These are phyloP conservation scores for Synergus itoensis DNA, from an alignment of 2,888 invertebrate species.

Conservation along the genomic window DNA sequence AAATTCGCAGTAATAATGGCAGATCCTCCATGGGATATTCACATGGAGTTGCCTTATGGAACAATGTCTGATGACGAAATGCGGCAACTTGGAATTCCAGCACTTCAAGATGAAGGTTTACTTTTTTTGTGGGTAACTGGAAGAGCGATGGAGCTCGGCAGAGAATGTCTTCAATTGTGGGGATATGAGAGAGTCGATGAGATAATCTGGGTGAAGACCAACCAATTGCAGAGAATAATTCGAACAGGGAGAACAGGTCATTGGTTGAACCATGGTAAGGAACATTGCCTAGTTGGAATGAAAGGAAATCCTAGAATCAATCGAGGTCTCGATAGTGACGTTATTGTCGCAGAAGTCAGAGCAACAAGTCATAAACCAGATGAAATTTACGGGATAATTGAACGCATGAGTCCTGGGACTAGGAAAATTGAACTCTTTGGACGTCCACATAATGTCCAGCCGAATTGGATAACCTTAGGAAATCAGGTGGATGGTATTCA, in stretches of 20 bases:
- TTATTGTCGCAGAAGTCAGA: constrained; percentile 98
- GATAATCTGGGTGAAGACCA: constrained; percentile 99
- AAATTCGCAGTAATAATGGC: constrained; percentile 99
- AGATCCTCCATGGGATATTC: constrained; percentile 99
- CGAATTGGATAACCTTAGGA: constrained; percentile 98
- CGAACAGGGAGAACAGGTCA: constrained; percentile 98
- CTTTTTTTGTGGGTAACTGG: constrained; percentile 99
- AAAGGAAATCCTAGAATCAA: constrained; percentile 96
- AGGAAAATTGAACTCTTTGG: constrained; percentile 98
- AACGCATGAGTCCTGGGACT: constrained; percentile 96
- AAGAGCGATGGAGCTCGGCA: constrained; percentile 96
- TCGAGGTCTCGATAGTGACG: constrained; percentile 97
- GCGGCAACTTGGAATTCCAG: constrained; percentile 95
- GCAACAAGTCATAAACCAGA: constrained; percentile 99
- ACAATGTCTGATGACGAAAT: constrained; percentile 99
- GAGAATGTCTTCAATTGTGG: constrained; percentile 97
- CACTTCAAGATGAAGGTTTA: constrained; percentile 96
- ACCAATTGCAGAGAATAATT: constrained; percentile 97
- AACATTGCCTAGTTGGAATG: constrained; percentile 97
- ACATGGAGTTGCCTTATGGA: constrained; percentile 99
- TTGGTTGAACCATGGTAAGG: constrained; percentile 99
- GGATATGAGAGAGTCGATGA: constrained; percentile 98
- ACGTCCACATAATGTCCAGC: constrained; percentile 97
- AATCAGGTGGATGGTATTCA: constrained; percentile 98
- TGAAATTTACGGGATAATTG: constrained; percentile 98